Base-by-base conservation (phyloP, 2,797 vertebrate genomes). In the Pseudopleuronectes americanus region DNA sequence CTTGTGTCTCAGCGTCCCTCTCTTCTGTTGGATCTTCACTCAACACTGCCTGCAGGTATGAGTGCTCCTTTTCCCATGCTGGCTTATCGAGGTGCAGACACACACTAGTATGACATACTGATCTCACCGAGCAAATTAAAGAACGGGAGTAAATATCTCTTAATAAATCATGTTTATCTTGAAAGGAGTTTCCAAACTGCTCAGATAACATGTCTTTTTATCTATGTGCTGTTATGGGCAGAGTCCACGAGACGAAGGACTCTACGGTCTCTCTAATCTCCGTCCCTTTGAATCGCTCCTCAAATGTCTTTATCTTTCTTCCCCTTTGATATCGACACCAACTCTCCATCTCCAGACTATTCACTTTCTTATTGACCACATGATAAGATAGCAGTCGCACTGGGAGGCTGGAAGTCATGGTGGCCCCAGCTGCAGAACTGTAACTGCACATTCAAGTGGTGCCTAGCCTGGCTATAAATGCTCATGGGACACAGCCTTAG, bases 201-300 rank as follows among this genome's bases (percentile, higher is more conserved):
- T 65, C 21, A 66, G 24, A 68, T 53, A 53, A 45, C 5, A 45
- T 1, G 6, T 48, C 5, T 48, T 64, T 80, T 84, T 77, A 80
- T 84, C 68, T 81, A n/a, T 9, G 57, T 10, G 48, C 8, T 76
- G 12, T 61, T 43, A 60, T 56, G 85, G 70, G 14, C 84, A 89
- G 79, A 90, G 89, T 92, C 80, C 89, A 85, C 36, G 3, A 45
- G 12, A 76, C 12, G 55, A 74, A 72, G 76, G 74, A 85, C 83
- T 86, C 80, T 76, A 48, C 83, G 52, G 75, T 77, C 24, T 71
- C 41, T 76, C 61, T 84, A 86, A 87, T 86, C 81, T 81, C 48
- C 57, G 8, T 22, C 52, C 31, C n/a, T 19, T 22, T 57, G 23
- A 72, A 68, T 73, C 64, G 43, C 68, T 81, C 73, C 74, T 76